These are phyloP conservation scores for Catharus fuscescens DNA, from an alignment of 2,113 vertebrate species.

Conservation along the genomic window DNA sequence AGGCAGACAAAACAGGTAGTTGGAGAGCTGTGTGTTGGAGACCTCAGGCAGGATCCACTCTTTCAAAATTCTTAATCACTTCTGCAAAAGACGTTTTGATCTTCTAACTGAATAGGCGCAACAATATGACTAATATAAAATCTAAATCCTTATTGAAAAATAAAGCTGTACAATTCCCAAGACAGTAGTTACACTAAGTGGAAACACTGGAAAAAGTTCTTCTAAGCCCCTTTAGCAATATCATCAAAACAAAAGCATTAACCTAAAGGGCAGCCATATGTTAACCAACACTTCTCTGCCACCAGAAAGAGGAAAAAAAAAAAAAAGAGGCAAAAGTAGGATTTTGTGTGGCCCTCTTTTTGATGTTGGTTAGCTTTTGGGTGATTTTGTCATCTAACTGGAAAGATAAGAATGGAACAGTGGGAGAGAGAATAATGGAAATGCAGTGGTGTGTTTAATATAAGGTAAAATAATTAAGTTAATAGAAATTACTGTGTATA, in stretches of 20 bases:
- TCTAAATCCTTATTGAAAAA: background rate
- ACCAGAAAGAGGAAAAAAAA: background rate
- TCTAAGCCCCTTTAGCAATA: background rate
- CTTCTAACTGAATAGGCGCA: background rate
- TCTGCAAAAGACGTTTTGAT: background rate
- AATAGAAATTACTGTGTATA: constrained; percentile 12
- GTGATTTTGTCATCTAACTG: background rate
- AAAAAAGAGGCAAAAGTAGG: background rate
- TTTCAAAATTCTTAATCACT: background rate
- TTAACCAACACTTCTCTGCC: background rate
- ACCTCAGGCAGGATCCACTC: background rate
- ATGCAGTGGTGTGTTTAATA: background rate
- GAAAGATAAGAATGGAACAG: background rate
- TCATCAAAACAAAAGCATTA: constrained; percentile 43
- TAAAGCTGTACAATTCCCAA: background rate
- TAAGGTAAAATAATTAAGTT: constrained; percentile 40
- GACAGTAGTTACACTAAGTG: background rate
- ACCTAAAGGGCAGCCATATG: background rate
- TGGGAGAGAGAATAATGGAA: background rate
- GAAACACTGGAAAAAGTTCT: background rate
- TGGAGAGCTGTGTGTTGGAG: background rate
- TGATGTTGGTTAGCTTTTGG: background rate
- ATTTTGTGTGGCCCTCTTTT: background rate
- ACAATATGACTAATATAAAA: background rate
- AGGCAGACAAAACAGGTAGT: background rate